Evolutionary conservation across 2,113 vertebrate genomes (phyloP), one percentile per base, ranked within the genome.

Genomic region (Dissostichus mawsoni): DNA sequence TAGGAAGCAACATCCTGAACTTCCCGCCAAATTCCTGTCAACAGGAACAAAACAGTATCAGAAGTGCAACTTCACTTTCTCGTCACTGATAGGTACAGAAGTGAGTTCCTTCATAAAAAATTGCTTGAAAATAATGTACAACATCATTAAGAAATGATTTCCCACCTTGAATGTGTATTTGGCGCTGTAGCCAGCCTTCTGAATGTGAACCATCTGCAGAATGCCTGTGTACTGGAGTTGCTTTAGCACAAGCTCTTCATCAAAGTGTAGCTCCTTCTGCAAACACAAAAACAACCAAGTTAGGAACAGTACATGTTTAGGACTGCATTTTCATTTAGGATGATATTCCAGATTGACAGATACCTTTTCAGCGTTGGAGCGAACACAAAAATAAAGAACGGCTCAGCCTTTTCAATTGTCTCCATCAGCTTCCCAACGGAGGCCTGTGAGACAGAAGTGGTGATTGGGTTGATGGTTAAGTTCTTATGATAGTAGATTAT

Each of bases 351-450:
- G 36, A 57, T 45, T 67, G 17, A 75, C 11, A 69, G 0, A 25
- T 5, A 99, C 98, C 97, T 98, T 99, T 86, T 97, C 94, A 0
- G 95, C 92, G 0, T 99, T 99, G 85, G 98, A 96, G 55, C 97
- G 96, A 81, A 99, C 93, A 79, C 98, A 99, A 96, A 95, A 85
- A 99, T 97, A 87, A 99, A 98, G 91, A 97, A 98, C 0, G 97
- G 96, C 48, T 99, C 96, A 0, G 98, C 96, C 87, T 94, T 96
- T n/a, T 93, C 92, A 79, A 99, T 87, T 0, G 95, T 95, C 81
- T 96, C 95, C 89, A 98, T 66, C 71, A 99, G 94, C 79, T 96
- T 97, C 76, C 89, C 94, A 1, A 98, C 96, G 0, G 98, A 98
- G 0, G 95, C 82, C 98, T 99, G 92, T 57, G 92, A 89, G 52